phyloP scores from a whole-genome alignment of 1,140 invertebrate species.

The Scaptomyza montana region DNA sequence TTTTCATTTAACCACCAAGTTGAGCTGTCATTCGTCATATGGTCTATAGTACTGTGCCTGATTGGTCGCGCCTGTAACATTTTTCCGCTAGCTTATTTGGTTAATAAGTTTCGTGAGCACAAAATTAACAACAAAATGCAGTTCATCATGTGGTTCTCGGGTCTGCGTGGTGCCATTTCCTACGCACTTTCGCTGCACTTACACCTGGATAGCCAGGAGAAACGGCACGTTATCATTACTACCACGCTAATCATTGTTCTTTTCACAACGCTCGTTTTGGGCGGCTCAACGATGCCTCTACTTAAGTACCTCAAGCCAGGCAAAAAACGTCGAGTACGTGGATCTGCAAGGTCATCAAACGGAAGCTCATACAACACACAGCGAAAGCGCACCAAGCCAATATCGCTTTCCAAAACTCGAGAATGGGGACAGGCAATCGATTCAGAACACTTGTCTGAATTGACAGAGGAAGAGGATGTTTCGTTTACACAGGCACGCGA shows the following conservation, averaged over 20 bases:
- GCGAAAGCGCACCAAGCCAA: slow-evolving; percentile 91
- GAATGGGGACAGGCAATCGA: slow-evolving; percentile 99
- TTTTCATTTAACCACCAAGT: slow-evolving; percentile 97
- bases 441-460: slow-evolving; percentile 97
- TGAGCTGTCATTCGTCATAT: slow-evolving; percentile 93
- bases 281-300: slow-evolving; percentile 98
- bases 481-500: slow-evolving; percentile 87
- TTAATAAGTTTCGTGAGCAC: slow-evolving; percentile 98
- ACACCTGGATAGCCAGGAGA: slow-evolving; percentile 94
- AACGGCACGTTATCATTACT: slow-evolving; percentile 97
- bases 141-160: slow-evolving; percentile 99
- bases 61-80: slow-evolving; percentile 98
- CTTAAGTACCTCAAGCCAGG: slow-evolving; percentile 91
- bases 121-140: slow-evolving; percentile 99
- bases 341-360: slow-evolving; percentile 18
- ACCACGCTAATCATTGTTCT: slow-evolving; percentile 98
- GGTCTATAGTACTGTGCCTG: slow-evolving; percentile 96
- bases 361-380: slow-evolving; percentile 83
- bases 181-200: slow-evolving; percentile 98
- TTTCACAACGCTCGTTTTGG: slow-evolving; percentile 97
- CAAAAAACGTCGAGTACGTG: slow-evolving; percentile 82
- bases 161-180: slow-evolving; percentile 97
- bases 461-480: slow-evolving; percentile 95
- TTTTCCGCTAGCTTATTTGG: slow-evolving; percentile 95
- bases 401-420: slow-evolving; percentile 97